These are phyloP conservation scores for Brachyistius frenatus DNA, from an alignment of 2,113 vertebrate species.

Conservation along the genomic window DNA sequence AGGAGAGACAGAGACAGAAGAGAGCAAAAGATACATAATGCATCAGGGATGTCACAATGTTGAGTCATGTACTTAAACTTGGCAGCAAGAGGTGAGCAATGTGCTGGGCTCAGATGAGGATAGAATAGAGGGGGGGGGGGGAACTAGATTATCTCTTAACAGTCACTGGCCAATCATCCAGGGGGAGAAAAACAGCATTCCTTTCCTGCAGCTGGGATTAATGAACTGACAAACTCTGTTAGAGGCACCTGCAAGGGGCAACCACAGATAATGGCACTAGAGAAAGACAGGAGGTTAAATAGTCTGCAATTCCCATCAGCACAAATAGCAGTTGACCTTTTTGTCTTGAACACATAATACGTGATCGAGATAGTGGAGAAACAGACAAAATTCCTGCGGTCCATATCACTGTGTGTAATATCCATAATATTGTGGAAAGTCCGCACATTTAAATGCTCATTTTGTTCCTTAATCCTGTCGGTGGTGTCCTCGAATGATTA, in stretches of 20 bases:
- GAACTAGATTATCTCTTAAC: slow-evolving; percentile 62
- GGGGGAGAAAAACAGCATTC: slow-evolving; percentile 64
- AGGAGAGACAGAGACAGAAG: slow-evolving; percentile 23
- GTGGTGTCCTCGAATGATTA: slow-evolving; percentile 69
- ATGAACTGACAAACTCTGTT: slow-evolving; percentile 70
- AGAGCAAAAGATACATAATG: slow-evolving; percentile 47
- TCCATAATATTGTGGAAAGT: slow-evolving; percentile 42
- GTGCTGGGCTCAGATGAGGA: slow-evolving; percentile 44
- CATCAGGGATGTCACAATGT: slow-evolving; percentile 62
- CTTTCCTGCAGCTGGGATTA: slow-evolving; percentile 70
- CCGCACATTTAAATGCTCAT: slow-evolving; percentile 1
- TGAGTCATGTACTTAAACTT: slow-evolving; percentile 73
- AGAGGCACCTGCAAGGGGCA: slow-evolving; percentile 43
- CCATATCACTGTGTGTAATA: not conserved
- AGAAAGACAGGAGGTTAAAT: slow-evolving; percentile 42
- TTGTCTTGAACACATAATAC: slow-evolving; percentile 48
- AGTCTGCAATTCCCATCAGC: slow-evolving; percentile 41
- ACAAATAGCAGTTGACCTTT: slow-evolving; percentile 37
- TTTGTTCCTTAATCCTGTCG: slow-evolving; percentile 21
- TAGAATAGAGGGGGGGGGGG: slow-evolving; percentile 4
- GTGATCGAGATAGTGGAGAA: slow-evolving; percentile 40
- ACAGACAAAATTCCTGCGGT: slow-evolving; percentile 22
- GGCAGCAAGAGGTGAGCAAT: slow-evolving; percentile 60
- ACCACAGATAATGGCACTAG: slow-evolving; percentile 49
- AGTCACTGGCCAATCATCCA: slow-evolving; percentile 62